A percentile compares a stretch with the other conserved stretches of the same genome.
These are phyloP conservation scores for Ispidina picta DNA, from an alignment of 2,797 vertebrate species.

Conservation along the genomic window DNA sequence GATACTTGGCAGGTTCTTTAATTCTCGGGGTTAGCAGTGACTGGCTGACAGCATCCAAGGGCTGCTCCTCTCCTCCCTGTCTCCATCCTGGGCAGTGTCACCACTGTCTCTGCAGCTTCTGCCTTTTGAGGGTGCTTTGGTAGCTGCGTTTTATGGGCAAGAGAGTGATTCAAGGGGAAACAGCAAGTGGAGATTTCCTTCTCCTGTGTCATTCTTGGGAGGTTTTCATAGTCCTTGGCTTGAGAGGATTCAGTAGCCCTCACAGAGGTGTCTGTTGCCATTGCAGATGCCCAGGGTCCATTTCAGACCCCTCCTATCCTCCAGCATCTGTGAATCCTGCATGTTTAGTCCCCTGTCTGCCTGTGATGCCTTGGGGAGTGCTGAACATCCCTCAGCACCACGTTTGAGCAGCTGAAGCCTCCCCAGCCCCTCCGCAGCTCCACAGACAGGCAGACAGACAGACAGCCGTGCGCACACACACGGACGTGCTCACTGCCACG, in stretches of 20 bases:
- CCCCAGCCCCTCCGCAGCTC: background rate
- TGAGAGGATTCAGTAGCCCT: background rate
- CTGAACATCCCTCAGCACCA: background rate
- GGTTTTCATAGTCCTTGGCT: background rate
- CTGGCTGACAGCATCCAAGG: background rate
- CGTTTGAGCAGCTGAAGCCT: background rate
- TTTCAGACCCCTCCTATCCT: background rate
- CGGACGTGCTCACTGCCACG: rapidly evolving
- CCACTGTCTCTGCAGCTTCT: background rate
- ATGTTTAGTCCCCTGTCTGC: background rate
- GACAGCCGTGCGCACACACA: no score
- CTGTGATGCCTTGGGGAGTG: background rate
- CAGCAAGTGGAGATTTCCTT: background rate
- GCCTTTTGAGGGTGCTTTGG: background rate
- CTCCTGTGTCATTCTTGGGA: background rate
- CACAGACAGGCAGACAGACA: background rate
- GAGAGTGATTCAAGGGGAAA: background rate
- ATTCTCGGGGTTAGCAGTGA: background rate
- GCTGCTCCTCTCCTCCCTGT: background rate
- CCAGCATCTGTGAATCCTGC: background rate
- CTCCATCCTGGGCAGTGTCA: background rate
- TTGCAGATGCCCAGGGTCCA: rapidly evolving
- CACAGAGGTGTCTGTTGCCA: background rate
- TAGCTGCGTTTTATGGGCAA: background rate
- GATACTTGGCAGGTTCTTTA: background rate